Base-by-base conservation (phyloP, 2,797 vertebrate species). In the Myotis findleyi region DNA sequence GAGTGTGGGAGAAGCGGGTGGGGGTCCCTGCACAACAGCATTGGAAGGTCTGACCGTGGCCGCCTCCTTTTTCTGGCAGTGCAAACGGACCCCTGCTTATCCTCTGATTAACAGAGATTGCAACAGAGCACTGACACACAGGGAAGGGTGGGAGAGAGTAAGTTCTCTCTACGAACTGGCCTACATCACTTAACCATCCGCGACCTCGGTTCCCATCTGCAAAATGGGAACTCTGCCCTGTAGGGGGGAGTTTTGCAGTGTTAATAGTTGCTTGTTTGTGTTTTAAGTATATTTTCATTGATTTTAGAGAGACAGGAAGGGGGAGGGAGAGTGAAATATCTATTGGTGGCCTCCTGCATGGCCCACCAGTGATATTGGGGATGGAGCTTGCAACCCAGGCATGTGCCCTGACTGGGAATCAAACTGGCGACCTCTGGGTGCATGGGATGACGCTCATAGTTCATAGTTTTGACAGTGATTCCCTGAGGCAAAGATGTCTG, bases 21-120 rank as follows among this genome's bases (percentile, higher is more conserved):
- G 23, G 0, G 21, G 17, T 2, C 20, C 16, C 13, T 41, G 51
- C 0, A 1, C n/a, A 33, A 62, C 17, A 18, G 41, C 64, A 13
- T 0, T 12, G 69, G 53, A 36, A 83, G 17, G 5, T 18, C 7
- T 41, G 30, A 44, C 27, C 14, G 33, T 13, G n/a, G 51, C 57
- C 23, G 41, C 89, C 13, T 49, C 66, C 57, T 87, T 57, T 23
- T 8, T 38, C 57, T 7, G 33, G 33, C 2, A 73, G 72, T 12
- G 36, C 16, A 30, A 30, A 73, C 0, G 0, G 16, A 7, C 16
- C n/a, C 7, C 1, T 14, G 49, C 66, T 71, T 76, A 47, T 23
- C 27, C 25, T 89, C 68, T 36, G 47, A 23, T 64, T 53, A 30
- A 47, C 53, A 53, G 18, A 66, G 36, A 90, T 59, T 10, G 64